Evolutionary conservation across 2,113 vertebrate species (phyloP), one percentile per base, ranked within the genome.

Genomic region (Ornithorhynchus anatinus): DNA sequence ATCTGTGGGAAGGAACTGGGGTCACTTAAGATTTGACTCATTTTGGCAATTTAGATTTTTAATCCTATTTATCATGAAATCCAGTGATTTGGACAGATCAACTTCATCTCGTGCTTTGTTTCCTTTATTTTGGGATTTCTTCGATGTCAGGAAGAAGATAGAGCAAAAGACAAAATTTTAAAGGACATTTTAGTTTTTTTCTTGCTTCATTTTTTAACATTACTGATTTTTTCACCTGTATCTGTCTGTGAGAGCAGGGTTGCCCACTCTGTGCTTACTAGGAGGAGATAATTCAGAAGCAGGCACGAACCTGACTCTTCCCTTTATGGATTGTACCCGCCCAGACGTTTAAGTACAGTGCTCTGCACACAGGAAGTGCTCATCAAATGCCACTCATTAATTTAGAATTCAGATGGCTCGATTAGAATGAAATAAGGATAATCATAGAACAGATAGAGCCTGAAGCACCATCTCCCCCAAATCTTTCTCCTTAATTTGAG

Each of bases 1-100:
- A 53, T 63, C 57, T 64, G 48, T 63, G 38, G 67, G 63, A 75
- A 65, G 20, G 17, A 68, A 58, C 43, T 63, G 16, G 16, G 39
- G 25, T 25, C 8, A 42, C 31, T 31, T 45, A 22, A 10, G 10
- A 33, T 33, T 20, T 16, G 35, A 52, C 50, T 20, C 12, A 14
- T 33, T 32, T 52, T n/a, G 31, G 3, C 3, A 29, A 73, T 44
- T 4, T 10, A 60, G 25, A 52, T 38, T 69, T 61, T 69, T 44
- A 54, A 77, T 5, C n/a, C 68, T 17, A 35, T 3, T 68, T 61
- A 36, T 25, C 56, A 11, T 50, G 27, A 69, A 74, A 44, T 45
- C 14, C 31, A 50, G 27, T 10, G n/a, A 22, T 33, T 35, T 12
- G 10, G 29, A 43, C 31, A 39, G 22, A 69, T 37, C 14, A 16